Evolutionary conservation across 30 jellyfish, hydroid and myxozoan genomes (phyloP).

Genomic region (Hydra vulgaris): DNA sequence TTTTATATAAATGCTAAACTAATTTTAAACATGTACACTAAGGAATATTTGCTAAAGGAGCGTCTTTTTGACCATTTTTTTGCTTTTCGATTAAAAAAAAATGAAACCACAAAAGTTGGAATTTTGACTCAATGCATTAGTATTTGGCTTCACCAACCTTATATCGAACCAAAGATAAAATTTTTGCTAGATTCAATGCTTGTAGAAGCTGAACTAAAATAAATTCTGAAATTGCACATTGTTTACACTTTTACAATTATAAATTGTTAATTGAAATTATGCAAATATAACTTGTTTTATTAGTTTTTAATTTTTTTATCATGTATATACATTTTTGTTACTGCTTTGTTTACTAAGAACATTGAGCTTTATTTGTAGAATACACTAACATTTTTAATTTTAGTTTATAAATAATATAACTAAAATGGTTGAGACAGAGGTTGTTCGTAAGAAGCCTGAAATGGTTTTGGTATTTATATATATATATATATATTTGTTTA

Average conservation of each 20-base stretch:
- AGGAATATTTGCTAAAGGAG: constrained; percentile 53
- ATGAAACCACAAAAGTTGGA: not conserved
- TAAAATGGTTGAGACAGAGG: not conserved
- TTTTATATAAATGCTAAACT: constrained; percentile 31
- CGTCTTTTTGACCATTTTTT: constrained; percentile 25
- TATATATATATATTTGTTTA: too few species aligned
- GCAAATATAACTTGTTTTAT: not conserved
- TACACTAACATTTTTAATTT: too few species aligned
- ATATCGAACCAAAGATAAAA: constrained; percentile 28
- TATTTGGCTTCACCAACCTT: constrained; percentile 89
- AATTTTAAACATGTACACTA: constrained; percentile 38
- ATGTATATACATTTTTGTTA: not conserved
- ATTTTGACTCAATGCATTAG: constrained; percentile 28
- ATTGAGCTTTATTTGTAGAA: too few species aligned
- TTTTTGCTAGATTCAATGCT: constrained; percentile 58
- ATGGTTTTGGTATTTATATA: not conserved
- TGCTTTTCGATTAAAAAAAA: constrained; percentile 13
- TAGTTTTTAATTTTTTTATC: not conserved
- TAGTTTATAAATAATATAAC: too few species aligned
- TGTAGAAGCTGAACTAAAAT: constrained; percentile 61
- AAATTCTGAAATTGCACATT: constrained; percentile 2
- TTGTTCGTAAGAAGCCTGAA: not conserved
- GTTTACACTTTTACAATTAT: too few species aligned
- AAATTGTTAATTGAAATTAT: too few species aligned
- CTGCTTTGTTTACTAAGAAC: too few species aligned